Evolutionary conservation across 2,888 invertebrate genomes (phyloP).

Genomic region (Holacanthella duospinosa): DNA sequence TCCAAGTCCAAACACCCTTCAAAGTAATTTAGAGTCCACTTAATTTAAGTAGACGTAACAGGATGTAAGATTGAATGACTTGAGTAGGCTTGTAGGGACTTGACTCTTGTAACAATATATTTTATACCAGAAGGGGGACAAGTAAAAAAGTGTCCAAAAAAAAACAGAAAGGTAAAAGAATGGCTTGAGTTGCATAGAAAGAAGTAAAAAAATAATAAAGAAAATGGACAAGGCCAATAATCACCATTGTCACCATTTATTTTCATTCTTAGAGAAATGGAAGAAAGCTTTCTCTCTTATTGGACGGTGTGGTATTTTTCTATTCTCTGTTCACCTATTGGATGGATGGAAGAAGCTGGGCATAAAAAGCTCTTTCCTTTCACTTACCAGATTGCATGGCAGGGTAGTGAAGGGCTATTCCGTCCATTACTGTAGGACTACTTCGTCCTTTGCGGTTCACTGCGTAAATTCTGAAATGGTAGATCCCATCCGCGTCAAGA

Average conservation of each 20-base stretch:
- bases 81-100: neutral
- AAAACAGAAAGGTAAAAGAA: neutral
- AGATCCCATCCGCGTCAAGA: conserved; percentile 66
- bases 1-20: no score
- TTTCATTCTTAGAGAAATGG: conserved; percentile 25
- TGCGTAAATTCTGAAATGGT: conserved; percentile 64
- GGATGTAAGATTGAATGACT: neutral
- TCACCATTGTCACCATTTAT: conserved; percentile 38
- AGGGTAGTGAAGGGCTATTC: conserved; percentile 67
- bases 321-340: neutral
- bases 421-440: conserved; percentile 57
- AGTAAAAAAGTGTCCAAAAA: neutral
- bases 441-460: conserved; percentile 74
- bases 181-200: neutral
- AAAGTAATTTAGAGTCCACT: no score
- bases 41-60: neutral
- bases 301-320: neutral
- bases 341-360: neutral
- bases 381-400: conserved; percentile 41
- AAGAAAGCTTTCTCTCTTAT: neutral
- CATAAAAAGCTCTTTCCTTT: conserved; percentile 12
- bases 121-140: neutral
- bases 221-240: conserved; percentile 14
- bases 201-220: neutral
- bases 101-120: neutral